A percentile compares a stretch with the other conserved stretches of the same genome.
Conservation (phyloP, 1,140 invertebrate genomes). For the Hycleus cichorii region DNA sequence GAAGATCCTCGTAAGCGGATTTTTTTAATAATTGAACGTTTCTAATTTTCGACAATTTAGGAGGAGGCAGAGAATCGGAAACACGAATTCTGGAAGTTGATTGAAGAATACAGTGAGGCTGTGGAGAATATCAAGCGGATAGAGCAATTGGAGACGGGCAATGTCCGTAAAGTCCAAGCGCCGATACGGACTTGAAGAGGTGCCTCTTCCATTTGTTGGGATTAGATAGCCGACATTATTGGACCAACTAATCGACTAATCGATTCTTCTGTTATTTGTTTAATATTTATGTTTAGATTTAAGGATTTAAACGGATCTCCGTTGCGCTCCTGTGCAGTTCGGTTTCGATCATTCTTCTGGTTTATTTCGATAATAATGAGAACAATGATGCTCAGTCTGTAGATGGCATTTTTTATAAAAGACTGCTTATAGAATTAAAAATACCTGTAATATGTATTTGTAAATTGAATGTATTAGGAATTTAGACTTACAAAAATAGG, state of each 20-base stretch:
- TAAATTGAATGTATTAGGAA: not conserved
- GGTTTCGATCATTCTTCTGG: no score
- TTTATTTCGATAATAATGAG: not conserved
- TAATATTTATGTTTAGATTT: not conserved
- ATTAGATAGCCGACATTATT: not conserved
- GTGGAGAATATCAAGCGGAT: constrained; percentile 36
- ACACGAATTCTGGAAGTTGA: constrained; percentile 34
- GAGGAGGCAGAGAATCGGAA: constrained; percentile 34
- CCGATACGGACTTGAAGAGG: constrained; percentile 6
- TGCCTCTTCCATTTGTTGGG: no score
- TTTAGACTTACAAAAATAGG: not conserved
- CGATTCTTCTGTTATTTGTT: not conserved
- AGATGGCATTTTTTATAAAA: not conserved
- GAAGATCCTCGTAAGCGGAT: constrained; percentile 23
- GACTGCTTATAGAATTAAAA: not conserved
- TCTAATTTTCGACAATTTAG: constrained; percentile 19
- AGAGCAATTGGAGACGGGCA: constrained; percentile 27
- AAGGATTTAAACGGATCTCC: no score
- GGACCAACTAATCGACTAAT: not conserved
- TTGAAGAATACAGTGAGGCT: constrained; percentile 35
- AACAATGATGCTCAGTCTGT: no score
- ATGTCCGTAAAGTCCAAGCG: constrained; percentile 10
- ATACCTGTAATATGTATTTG: not conserved
- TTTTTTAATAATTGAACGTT: not conserved
- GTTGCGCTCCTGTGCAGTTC: no score